Percentiles rank a stretch among this genome's conserved stretches.
Evolutionary conservation across 2,888 invertebrate species (phyloP).

Genomic region (Phasia obesa): DNA sequence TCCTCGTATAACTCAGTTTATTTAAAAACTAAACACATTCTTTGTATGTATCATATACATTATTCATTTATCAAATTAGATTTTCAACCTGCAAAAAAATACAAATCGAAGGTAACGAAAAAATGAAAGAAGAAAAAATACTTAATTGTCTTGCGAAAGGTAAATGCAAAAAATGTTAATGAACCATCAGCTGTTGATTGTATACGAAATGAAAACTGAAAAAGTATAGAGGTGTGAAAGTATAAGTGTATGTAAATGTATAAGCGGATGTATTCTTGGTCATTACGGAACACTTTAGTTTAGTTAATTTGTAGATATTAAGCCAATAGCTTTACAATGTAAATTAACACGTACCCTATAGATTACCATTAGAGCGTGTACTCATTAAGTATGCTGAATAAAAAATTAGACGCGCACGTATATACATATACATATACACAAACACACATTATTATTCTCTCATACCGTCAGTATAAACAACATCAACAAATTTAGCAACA

Average conservation of each 20-base stretch:
- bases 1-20: background rate
- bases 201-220: conserved; percentile 8
- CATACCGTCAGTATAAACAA: conserved; percentile 8
- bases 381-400: conserved; percentile 52
- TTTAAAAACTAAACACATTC: background rate
- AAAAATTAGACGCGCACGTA: conserved; percentile 13
- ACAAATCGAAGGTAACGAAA: background rate
- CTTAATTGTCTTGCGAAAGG: conserved; percentile 34
- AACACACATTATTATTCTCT: too few species aligned
- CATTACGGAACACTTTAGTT: conserved; percentile 57
- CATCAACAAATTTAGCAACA: conserved; percentile 27
- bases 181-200: conserved; percentile 42
- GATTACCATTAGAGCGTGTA: conserved; percentile 47
- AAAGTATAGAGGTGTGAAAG: background rate
- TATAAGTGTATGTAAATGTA: background rate
- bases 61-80: background rate
- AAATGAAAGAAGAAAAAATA: background rate
- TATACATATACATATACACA: conserved; percentile 3
- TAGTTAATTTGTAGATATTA: conserved; percentile 46
- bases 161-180: conserved; percentile 59
- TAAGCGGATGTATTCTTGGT: conserved; percentile 14
- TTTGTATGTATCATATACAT: background rate
- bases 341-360: conserved; percentile 65
- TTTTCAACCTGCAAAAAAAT: background rate
- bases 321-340: conserved; percentile 65